phyloP scores from a whole-genome alignment of 2,797 vertebrate genomes.

The Neopelma chrysocephalum region DNA sequence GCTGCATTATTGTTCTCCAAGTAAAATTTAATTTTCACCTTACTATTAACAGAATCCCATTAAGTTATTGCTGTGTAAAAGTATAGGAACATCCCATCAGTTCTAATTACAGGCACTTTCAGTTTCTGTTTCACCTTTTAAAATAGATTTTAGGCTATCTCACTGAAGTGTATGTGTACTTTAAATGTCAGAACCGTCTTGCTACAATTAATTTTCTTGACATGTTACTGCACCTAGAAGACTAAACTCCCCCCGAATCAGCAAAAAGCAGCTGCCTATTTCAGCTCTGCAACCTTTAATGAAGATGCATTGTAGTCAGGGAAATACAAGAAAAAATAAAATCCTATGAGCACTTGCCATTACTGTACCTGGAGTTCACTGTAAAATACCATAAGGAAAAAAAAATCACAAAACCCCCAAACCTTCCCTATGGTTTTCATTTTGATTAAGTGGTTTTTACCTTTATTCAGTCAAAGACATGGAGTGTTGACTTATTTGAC shows the following conservation, averaged over 20 bases:
- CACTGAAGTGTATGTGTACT: slow-evolving; percentile 33
- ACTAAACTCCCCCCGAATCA: slow-evolving; percentile 36
- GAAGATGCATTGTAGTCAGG: not conserved
- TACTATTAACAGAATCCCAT: slow-evolving; percentile 33
- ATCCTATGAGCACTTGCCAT: not conserved
- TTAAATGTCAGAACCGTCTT: not conserved
- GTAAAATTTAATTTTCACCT: slow-evolving; percentile 31
- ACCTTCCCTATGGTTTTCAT: slow-evolving; percentile 19
- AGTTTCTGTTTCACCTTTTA: slow-evolving; percentile 71
- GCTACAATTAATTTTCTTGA: slow-evolving; percentile 17
- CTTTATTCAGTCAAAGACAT: slow-evolving; percentile 32
- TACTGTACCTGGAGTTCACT: slow-evolving; percentile 2
- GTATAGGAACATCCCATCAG: slow-evolving; percentile 72
- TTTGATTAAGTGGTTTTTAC: not conserved
- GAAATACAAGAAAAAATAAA: slow-evolving; percentile 55
- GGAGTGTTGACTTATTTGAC: slow-evolving; percentile 27
- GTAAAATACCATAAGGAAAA: not conserved
- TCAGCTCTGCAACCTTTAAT: slow-evolving; percentile 15
- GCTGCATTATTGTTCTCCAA: slow-evolving; percentile 51
- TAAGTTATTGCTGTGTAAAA: slow-evolving; percentile 79
- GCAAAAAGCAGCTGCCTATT: slow-evolving; percentile 46
- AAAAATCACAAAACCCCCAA: not conserved
- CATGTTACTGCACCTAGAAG: slow-evolving; percentile 34
- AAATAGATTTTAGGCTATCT: slow-evolving; percentile 55
- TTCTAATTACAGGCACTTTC: slow-evolving; percentile 79